A percentile compares a stretch with the other conserved stretches of the same genome.
Evolutionary conservation across 2,113 vertebrate species (phyloP).

Genomic region (Miniopterus natalensis): DNA sequence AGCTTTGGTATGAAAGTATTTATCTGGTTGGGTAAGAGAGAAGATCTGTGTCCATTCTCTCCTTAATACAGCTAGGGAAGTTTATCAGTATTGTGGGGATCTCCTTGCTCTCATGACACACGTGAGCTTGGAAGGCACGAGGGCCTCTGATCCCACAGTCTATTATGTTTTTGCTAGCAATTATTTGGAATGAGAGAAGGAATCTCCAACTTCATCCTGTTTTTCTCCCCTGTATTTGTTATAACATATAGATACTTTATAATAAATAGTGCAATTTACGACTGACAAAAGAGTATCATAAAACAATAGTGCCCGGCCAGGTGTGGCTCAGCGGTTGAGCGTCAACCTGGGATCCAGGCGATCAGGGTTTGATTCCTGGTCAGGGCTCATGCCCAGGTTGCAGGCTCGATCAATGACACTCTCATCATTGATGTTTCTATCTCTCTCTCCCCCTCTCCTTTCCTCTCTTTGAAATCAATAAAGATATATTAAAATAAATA

Average conservation of each 20-base stretch:
- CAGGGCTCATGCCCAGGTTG: too few species aligned
- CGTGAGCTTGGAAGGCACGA: neutral
- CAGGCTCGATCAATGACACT: too few species aligned
- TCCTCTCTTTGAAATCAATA: too few species aligned
- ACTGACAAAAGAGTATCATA: neutral
- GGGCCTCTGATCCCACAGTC: neutral
- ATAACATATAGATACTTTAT: conserved; percentile 17
- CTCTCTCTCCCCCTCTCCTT: too few species aligned
- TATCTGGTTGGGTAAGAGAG: neutral
- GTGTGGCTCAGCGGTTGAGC: too few species aligned
- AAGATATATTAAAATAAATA: too few species aligned
- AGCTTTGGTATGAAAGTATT: neutral
- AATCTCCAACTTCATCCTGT: neutral
- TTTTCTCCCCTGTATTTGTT: conserved; percentile 8
- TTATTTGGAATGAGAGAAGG: neutral
- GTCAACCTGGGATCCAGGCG: too few species aligned
- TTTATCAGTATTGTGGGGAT: neutral
- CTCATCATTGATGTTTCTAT: too few species aligned
- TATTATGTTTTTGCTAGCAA: conserved; percentile 21
- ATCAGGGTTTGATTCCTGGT: too few species aligned
- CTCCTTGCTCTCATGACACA: neutral
- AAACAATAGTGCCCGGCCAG: neutral
- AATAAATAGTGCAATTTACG: neutral
- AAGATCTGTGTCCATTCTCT: neutral
- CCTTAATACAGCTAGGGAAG: conserved; percentile 12